Base-by-base conservation (phyloP, 2,113 vertebrate species). In the Macrotis lagotis region DNA sequence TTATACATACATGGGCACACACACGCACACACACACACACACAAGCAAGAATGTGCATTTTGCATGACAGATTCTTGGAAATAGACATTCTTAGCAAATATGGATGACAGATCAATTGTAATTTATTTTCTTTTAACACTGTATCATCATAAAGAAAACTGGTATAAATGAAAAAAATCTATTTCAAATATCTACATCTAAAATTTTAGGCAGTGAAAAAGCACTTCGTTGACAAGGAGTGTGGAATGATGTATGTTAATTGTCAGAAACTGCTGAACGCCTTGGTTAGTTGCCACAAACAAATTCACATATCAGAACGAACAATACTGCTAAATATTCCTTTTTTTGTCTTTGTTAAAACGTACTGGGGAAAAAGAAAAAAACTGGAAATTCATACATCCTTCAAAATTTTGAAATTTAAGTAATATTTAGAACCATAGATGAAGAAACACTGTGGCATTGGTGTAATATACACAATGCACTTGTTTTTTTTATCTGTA, bases 141-240 rank as follows among this genome's bases (percentile, higher is more conserved):
- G 98, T 98, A 99, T 99, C 98, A 98, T 99, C 98, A 99, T 99
- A 99, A 99, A 98, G 98, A 99, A 98, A 99, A 99, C 98, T 99
- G 98, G 98, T 98, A 98, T 98, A 98, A 99, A 98, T 98, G 98
- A 99, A 99, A 99, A 98, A 99, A 99, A 98, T 98, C 98, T 98
- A 99, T 99, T 99, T 99, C 98, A 99, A 99, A 99, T 99, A 99
- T 99, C 99, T 99, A 99, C 99, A 99, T 99, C 98, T 99, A 99
- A 99, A 99, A 99, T 98, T 99, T 99, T 99, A 99, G 99, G 99
- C 99, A 99, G 99, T 99, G 99, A 99, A 99, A 99, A 99, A 99
- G 99, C 99, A 99, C 99, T 99, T 99, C 0, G 98, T 99, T 98
- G 98, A 99, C 98, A 98, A 98, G 99, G 98, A 99, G 98, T 98